phyloP scores from a whole-genome alignment of 64 coral and sea anemone species.

The Actinia equina region DNA sequence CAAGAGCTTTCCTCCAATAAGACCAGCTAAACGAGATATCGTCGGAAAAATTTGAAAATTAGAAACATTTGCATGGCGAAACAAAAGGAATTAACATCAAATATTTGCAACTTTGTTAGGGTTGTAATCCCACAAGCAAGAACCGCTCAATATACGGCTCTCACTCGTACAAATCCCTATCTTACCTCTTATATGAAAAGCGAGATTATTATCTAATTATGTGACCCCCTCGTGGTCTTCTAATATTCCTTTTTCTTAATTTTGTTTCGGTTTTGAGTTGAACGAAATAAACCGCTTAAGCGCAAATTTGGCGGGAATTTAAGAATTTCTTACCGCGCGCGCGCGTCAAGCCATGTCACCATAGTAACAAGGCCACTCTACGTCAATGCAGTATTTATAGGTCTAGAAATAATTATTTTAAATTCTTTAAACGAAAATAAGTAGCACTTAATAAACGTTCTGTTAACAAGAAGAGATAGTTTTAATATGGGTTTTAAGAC shows the following conservation, averaged over 20 bases:
- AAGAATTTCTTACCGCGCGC: background rate
- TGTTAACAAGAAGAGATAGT: background rate
- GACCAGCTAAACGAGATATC: background rate
- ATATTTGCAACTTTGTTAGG: slow-evolving; percentile 22
- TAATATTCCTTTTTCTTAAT: background rate
- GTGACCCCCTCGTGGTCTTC: background rate
- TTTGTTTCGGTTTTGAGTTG: background rate
- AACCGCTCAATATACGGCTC: background rate
- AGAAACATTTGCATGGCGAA: slow-evolving; percentile 17
- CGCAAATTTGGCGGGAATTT: background rate
- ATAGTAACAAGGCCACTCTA: background rate
- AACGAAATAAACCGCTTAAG: background rate
- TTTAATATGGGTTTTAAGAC: background rate
- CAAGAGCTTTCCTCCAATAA: slow-evolving; percentile 10
- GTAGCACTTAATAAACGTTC: background rate
- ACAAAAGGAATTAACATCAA: slow-evolving; percentile 7
- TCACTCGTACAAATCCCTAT: background rate
- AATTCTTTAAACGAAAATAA: background rate
- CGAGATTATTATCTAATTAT: slow-evolving; percentile 13
- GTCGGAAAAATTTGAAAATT: slow-evolving; percentile 16
- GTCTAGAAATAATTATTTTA: background rate
- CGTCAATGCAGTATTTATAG: background rate
- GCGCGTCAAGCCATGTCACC: background rate
- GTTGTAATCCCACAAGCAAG: background rate
- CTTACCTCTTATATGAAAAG: background rate